Conservation (phyloP, 2,797 vertebrate genomes). For the Microctenopoma steveboyesi region DNA sequence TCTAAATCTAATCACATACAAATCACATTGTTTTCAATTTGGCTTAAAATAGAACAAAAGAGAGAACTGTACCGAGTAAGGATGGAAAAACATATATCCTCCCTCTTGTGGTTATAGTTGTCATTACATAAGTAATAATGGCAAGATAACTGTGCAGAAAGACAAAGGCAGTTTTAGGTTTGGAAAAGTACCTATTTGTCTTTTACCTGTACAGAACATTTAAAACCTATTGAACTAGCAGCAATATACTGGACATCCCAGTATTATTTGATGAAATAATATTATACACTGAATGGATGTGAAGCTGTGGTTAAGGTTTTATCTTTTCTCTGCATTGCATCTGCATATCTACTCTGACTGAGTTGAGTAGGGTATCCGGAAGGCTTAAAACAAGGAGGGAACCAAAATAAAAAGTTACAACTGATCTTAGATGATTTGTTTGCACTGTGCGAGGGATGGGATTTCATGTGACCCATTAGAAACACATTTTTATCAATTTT, state of each 20-base stretch:
- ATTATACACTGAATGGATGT: background rate
- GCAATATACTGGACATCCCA: background rate
- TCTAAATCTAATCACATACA: conserved; percentile 2
- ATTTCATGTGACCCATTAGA: background rate
- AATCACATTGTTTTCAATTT: conserved; percentile 4
- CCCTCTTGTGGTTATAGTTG: conserved; percentile 71
- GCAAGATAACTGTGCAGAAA: conserved; percentile 9
- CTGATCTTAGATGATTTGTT: background rate
- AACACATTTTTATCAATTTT: background rate
- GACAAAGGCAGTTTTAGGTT: background rate
- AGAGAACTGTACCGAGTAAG: conserved; percentile 4
- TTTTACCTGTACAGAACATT: background rate
- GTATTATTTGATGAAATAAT: background rate
- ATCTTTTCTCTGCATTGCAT: background rate
- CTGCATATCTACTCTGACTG: too few relatives aligned
- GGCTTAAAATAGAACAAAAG: conserved; percentile 9
- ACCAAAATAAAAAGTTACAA: background rate
- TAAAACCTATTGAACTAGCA: background rate
- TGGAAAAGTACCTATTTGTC: background rate
- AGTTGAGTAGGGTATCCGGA: background rate
- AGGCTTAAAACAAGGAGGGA: too few relatives aligned
- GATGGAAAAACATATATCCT: conserved; percentile 10
- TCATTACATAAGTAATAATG: conserved; percentile 34
- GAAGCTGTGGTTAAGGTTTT: background rate
- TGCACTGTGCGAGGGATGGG: background rate